Evolutionary conservation across 2,113 vertebrate species (phyloP).

Genomic region (Pachypanchax playfairii): DNA sequence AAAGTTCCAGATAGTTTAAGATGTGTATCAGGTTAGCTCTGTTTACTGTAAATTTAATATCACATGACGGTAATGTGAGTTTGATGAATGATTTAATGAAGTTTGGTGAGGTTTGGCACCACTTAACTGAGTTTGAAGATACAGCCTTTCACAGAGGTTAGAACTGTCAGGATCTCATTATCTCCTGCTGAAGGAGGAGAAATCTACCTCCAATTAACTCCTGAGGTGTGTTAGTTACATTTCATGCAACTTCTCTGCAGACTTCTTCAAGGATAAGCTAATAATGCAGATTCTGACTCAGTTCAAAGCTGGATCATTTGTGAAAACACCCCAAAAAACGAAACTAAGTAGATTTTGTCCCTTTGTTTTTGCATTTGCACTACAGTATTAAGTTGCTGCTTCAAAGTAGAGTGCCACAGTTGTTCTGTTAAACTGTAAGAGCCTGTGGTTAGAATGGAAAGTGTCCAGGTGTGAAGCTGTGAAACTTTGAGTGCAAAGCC

Average conservation of each 20-base stretch:
- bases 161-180: not conserved
- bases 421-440: constrained; percentile 11
- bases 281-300: not conserved
- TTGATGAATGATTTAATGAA: not conserved
- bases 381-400: not conserved
- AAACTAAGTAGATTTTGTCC: not conserved
- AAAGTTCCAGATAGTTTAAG: no score
- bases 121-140: not conserved
- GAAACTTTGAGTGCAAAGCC: constrained; percentile 38
- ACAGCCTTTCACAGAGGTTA: not conserved
- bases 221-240: not conserved
- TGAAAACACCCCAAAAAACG: not conserved
- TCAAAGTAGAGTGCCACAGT: constrained; percentile 32
- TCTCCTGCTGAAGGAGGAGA: not conserved
- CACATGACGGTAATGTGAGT: no score
- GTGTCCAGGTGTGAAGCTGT: constrained; percentile 45
- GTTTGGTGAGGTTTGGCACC: not conserved
- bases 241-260: not conserved
- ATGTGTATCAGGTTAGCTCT: no score
- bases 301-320: not conserved
- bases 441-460: constrained; percentile 15
- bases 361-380: not conserved
- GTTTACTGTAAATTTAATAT: no score
- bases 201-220: not conserved
- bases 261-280: not conserved